Conservation (phyloP, 2,888 invertebrate genomes). For the Actias luna region DNA sequence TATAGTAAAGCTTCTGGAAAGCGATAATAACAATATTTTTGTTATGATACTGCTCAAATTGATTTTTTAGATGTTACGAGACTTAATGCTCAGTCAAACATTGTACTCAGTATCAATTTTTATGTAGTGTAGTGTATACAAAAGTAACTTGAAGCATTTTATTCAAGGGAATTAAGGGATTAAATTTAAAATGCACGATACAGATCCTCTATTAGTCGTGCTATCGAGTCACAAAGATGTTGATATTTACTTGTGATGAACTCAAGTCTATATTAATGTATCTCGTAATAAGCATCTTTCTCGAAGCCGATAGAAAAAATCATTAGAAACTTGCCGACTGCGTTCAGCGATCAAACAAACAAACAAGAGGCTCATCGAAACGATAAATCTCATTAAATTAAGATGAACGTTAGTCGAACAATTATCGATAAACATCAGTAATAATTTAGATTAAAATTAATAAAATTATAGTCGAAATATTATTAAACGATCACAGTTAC, state of each 20-base stretch:
- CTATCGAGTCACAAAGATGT: constrained; percentile 64
- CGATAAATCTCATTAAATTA: constrained; percentile 52
- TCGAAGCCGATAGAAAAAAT: constrained; percentile 44
- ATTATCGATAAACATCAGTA: constrained; percentile 63
- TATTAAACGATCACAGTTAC: constrained; percentile 42
- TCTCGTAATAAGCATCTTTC: constrained; percentile 54
- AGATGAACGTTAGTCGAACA: constrained; percentile 57
- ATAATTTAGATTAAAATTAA: constrained; percentile 55
- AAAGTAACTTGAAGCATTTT: constrained; percentile 51
- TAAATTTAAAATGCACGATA: constrained; percentile 75
- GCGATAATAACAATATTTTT: constrained; percentile 69
- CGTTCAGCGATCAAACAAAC: constrained; percentile 44
- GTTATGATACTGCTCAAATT: constrained; percentile 77
- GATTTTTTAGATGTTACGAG: constrained; percentile 30
- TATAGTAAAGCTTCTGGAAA: constrained; percentile 74
- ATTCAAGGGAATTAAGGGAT: constrained; percentile 70
- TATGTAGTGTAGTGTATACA: constrained; percentile 58
- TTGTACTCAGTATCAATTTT: constrained; percentile 41
- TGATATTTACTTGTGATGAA: constrained; percentile 30
- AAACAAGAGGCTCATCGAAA: constrained; percentile 56
- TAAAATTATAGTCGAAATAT: constrained; percentile 56
- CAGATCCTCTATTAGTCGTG: constrained; percentile 81
- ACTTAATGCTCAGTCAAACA: constrained; percentile 15
- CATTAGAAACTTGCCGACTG: constrained; percentile 55
- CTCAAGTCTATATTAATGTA: constrained; percentile 17